phyloP scores from a whole-genome alignment of 2,888 invertebrate species.

The Cephus runcator region DNA sequence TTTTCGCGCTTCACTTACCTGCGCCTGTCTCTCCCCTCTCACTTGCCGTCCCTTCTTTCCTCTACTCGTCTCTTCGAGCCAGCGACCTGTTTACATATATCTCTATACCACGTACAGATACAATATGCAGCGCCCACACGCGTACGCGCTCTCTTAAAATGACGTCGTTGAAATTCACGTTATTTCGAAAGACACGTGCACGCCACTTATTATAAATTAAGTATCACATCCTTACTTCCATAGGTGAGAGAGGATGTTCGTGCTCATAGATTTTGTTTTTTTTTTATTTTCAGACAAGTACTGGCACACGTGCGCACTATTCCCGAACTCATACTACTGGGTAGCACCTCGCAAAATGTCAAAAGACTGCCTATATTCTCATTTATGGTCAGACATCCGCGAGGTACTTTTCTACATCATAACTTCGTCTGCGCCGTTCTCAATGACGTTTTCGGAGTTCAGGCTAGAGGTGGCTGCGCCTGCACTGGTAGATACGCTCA shows the following conservation, averaged over 20 bases:
- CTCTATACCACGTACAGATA: neutral
- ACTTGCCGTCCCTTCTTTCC: neutral
- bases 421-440: conserved; percentile 87
- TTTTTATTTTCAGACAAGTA: conserved; percentile 74
- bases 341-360: conserved; percentile 74
- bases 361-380: conserved; percentile 86
- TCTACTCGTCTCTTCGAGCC: neutral
- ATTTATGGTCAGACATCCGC: conserved; percentile 83
- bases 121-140: neutral
- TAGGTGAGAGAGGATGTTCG: neutral
- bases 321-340: conserved; percentile 82
- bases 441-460: conserved; percentile 93
- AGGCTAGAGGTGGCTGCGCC: conserved; percentile 82
- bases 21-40: neutral
- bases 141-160: too few species aligned
- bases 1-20: neutral
- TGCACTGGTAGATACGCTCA: conserved; percentile 89
- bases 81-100: neutral
- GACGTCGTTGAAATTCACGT: neutral
- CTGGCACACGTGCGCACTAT: conserved; percentile 81
- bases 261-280: neutral
- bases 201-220: neutral
- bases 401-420: conserved; percentile 87
- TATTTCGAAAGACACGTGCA: neutral
- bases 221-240: neutral